Base-by-base conservation (phyloP, 1,140 invertebrate species). In the Mizuhopecten yessoensis region DNA sequence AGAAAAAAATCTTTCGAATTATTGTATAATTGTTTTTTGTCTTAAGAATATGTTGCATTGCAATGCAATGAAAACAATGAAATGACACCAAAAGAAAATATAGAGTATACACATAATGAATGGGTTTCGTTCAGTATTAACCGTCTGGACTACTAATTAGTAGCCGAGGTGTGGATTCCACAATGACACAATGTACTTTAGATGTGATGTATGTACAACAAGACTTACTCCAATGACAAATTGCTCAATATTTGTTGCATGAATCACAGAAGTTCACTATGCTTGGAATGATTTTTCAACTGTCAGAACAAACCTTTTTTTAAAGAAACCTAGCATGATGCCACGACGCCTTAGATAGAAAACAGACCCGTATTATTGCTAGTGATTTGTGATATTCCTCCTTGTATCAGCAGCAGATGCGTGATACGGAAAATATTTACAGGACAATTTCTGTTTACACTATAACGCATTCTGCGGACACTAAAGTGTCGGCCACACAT, bases 341-440 rank as follows among this genome's bases (percentile, higher is more conserved):
- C 17, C 15, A n/a, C 29, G 57, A 29, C n/a, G 23, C 42, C 17
- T 45, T 1, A 17, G 42, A 75, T 75, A 75, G 23, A 75, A 75
- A 75, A n/a, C 57, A 75, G 57, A 29, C 57, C 23, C 7, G 57
- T 29, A 75, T 75, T 75, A 75, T 75, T 29, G 0, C 23, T 75
- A 75, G 23, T 75, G 57, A 75, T 75, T 75, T 75, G 57, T 75
- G 57, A 75, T 75, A 75, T 75, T 75, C 57, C n/a, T n/a, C 23
- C 57, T 75, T 75, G 20, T 75, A 75, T 75, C 57, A 75, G 57
- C 57, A 29, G 57, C 57, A 75, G 57, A 75, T 75, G 57, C 57
- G 57, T 75, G 57, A 75, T 75, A 75, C n/a, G n/a, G 57, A 75
- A 75, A 75, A 75, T 75, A 75, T 75, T 75, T 75, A 75, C 57